Base-by-base conservation (phyloP, 2,113 vertebrate genomes). In the Gavia stellata region DNA sequence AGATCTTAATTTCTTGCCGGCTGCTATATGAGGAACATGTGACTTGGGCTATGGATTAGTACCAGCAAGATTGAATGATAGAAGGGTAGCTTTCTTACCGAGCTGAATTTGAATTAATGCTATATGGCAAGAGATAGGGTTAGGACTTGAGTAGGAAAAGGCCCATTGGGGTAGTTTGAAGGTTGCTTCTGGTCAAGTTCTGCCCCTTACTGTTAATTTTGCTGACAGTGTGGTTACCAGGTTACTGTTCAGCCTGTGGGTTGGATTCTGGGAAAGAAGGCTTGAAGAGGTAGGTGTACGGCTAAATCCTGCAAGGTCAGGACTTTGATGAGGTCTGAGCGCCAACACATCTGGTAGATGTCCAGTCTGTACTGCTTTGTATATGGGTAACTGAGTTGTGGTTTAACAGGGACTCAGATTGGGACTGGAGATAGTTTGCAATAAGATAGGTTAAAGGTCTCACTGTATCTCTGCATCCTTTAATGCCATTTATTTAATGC, bases 1-100 rank as follows among this genome's bases (percentile, higher is more conserved):
- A 89, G 73, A 56, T 91, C 47, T 81, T 95, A 79, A 75, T 94
- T 95, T 81, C 38, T 91, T 89, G 77, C 73, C 89, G 83, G 44
- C 91, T 87, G 61, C 81, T 82, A 0, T 71, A 19, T 87, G 44
- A 72, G 56, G 47, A 88, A 23, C 63, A 9, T 9, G 52, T 84
- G 86, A 42, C 31, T 71, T 71, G 65, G 77, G 42, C 59, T 71
- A 17, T 78, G 83, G 65, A 59, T 94, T 74, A 38, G 55, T 84
- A 44, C 26, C 17, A 25, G 50, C 75, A 59, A 59, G 52, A 59
- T 0, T 75, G 49, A 58, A 16, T 66, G 40, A 20, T 34, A 15
- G 38, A 34, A 63, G 11, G 44, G 20, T 78, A 17, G 50, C 52
- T 68, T 36, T 71, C 23, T 45, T 78, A 74, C 63, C 38, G 34